phyloP scores from a whole-genome alignment of 2,888 invertebrate genomes.

The Campaea margaritaria region DNA sequence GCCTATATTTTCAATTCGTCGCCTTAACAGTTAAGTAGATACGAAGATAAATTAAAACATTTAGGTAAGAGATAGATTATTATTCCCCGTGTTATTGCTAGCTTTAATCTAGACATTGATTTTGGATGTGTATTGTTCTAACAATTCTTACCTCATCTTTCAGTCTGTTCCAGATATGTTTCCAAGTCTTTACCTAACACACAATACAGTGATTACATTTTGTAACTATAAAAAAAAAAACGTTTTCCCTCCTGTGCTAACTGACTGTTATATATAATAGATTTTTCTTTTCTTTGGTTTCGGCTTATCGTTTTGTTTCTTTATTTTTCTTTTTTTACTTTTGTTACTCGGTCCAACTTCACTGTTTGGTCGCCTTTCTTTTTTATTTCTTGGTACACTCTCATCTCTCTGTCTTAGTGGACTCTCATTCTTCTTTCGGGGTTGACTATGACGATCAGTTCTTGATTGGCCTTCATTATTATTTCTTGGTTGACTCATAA shows the following conservation, averaged over 20 bases:
- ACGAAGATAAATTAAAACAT: too few relatives aligned
- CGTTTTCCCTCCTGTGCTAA: too few relatives aligned
- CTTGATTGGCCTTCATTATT: neutral
- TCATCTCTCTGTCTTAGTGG: neutral
- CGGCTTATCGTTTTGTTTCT: neutral
- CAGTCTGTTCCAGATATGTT: neutral
- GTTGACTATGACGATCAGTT: neutral
- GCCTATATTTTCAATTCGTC: too few relatives aligned
- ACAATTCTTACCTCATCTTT: too few relatives aligned
- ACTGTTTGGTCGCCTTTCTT: too few relatives aligned
- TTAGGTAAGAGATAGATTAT: too few relatives aligned
- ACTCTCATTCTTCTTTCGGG: conserved; percentile 1
- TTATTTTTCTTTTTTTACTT: neutral
- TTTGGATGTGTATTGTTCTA: too few relatives aligned
- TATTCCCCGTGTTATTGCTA: too few relatives aligned
- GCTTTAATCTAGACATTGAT: too few relatives aligned
- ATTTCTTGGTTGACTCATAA: neutral
- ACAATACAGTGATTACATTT: too few relatives aligned
- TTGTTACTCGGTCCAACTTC: neutral
- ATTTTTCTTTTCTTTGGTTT: conserved; percentile 11
- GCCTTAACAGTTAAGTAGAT: too few relatives aligned
- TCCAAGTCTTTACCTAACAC: neutral
- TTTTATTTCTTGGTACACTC: neutral
- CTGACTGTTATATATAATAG: neutral
- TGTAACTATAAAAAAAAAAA: too few relatives aligned